Percentiles rank a stretch among this genome's conserved stretches.
Evolutionary conservation across 2,888 invertebrate genomes (phyloP).

Genomic region (Xylocampa areola): DNA sequence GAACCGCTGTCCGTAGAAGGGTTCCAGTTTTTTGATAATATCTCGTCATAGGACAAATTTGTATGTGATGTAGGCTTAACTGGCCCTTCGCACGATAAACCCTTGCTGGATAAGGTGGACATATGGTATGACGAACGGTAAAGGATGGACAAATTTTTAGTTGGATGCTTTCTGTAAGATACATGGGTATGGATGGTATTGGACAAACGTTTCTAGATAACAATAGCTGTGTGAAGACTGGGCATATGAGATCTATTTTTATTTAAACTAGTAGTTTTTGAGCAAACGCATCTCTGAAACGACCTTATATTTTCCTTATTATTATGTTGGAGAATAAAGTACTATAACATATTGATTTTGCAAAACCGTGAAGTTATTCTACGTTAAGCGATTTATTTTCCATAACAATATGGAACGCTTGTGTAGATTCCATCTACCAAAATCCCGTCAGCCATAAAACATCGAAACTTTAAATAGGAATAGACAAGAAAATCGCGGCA

Average conservation of each 20-base stretch:
- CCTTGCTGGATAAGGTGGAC: slow-evolving; percentile 59
- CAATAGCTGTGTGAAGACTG: not conserved
- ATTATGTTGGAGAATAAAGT: slow-evolving; percentile 10
- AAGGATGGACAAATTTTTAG: slow-evolving; percentile 23
- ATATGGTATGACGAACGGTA: slow-evolving; percentile 41
- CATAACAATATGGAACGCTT: slow-evolving; percentile 43
- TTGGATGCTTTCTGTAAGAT: slow-evolving; percentile 10
- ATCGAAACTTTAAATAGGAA: slow-evolving; percentile 86
- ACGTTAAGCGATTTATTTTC: slow-evolving; percentile 34
- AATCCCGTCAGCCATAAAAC: slow-evolving; percentile 70
- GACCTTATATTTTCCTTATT: not conserved
- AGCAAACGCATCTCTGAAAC: too few species aligned
- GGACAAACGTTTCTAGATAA: not conserved
- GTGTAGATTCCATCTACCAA: slow-evolving; percentile 36
- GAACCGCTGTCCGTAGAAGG: slow-evolving; percentile 74
- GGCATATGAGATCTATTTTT: not conserved
- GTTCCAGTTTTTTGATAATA: slow-evolving; percentile 78
- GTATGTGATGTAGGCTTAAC: slow-evolving; percentile 76
- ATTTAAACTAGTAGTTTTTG: too few species aligned
- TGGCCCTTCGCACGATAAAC: slow-evolving; percentile 65
- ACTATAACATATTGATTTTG: slow-evolving; percentile 4
- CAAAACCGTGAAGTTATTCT: slow-evolving; percentile 10
- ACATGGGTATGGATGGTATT: not conserved
- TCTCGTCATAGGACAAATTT: slow-evolving; percentile 86
- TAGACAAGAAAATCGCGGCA: slow-evolving; percentile 75